These are phyloP conservation scores for Muricea muricata DNA, from an alignment of 92 coral and sea anemone genomes.

Conservation along the genomic window DNA sequence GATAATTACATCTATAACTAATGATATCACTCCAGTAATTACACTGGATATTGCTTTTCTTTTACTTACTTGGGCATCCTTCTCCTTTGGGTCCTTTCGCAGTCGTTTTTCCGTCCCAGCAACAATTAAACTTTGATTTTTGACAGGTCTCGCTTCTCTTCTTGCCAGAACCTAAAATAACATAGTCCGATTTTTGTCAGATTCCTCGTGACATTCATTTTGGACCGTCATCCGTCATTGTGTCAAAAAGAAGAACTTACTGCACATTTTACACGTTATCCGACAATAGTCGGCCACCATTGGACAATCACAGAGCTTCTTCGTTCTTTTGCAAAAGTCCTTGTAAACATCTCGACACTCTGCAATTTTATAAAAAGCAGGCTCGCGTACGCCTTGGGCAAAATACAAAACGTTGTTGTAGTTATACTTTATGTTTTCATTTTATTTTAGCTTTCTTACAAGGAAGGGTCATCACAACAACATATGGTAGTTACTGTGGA, in stretches of 20 bases:
- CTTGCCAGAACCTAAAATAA: not conserved
- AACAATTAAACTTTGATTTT: constrained; percentile 8
- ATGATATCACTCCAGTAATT: too few relatives aligned
- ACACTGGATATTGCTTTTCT: too few relatives aligned
- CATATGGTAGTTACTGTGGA: too few relatives aligned
- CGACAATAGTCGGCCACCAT: constrained; percentile 44
- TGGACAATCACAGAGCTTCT: constrained; percentile 41
- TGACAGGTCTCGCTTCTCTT: constrained; percentile 7
- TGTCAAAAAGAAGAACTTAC: too few relatives aligned
- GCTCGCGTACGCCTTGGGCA: too few relatives aligned
- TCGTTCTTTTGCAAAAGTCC: constrained; percentile 26
- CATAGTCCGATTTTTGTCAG: not conserved
- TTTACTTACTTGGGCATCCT: constrained; percentile 37
- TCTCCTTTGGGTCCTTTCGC: constrained; percentile 20
- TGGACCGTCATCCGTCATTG: too few relatives aligned
- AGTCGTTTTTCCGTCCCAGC: constrained; percentile 34
- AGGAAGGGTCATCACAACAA: too few relatives aligned
- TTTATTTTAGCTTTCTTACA: too few relatives aligned
- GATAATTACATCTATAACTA: too few relatives aligned
- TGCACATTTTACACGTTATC: constrained; percentile 38
- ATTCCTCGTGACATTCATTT: too few relatives aligned
- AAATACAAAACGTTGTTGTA: too few relatives aligned
- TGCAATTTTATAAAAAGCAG: not conserved
- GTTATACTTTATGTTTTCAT: too few relatives aligned
- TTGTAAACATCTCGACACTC: constrained; percentile 45